Evolutionary conservation across 1,140 invertebrate genomes (phyloP), one percentile per base, ranked within the genome.

Genomic region (Diabrotica virgifera): DNA sequence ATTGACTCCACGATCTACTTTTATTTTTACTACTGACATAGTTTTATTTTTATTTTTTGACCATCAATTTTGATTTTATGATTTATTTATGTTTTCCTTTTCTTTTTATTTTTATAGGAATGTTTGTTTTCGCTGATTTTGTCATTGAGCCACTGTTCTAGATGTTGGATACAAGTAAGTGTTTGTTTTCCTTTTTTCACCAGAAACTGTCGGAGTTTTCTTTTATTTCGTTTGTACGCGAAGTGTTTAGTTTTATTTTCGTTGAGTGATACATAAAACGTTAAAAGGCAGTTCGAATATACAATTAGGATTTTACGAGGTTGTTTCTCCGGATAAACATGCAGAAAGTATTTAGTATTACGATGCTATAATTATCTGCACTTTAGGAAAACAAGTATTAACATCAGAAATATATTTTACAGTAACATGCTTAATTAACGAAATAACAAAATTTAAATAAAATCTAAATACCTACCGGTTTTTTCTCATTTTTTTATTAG

Each of bases 161-260:
- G 57, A 61, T 71, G 66, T 66, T 71, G 64, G 69, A 71, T 66
- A 64, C 70, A 71, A 69, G 68, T 70, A 70, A 64, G 71, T 66
- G 66, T 59, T 59, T 71, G 54, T 71, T 56, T 53, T 40, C 64
- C 36, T 60, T 40, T 24, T 57, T 54, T 46, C 0, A 24, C 24
- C 24, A 4, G 24, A 24, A 24, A 24, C 24, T 24, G 24, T 24
- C 24, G 24, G 24, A 63, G 12, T 40, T 50, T 24, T 24, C 24
- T 24, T 55, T 10, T 56, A 55, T 38, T 54, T 63, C 24, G 36
- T 54, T 60, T 54, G 12, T 4, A 36, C 6, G 36, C 36, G 24
- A 24, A 24, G 24, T 24, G 24, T 24, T 24, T 24, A 24, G 24
- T 24, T 24, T 24, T 24, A 24, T 24, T 24, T 24, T 24, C 24